These are phyloP conservation scores for Trimorus sp. DNA, from an alignment of 2,888 invertebrate genomes.

Conservation along the genomic window DNA sequence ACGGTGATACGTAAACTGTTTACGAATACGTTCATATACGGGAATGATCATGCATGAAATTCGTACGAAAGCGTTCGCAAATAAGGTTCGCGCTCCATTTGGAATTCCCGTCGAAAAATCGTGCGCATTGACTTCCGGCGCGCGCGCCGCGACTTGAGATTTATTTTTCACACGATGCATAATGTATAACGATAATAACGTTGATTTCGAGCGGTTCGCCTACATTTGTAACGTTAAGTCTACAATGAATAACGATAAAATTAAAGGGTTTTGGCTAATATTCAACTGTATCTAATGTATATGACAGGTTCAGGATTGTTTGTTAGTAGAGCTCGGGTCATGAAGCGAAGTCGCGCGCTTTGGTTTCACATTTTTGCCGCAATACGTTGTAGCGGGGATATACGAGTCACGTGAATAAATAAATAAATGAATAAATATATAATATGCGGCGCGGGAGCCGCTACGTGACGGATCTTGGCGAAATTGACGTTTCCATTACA, in stretches of 20 bases:
- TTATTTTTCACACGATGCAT: slow-evolving; percentile 73
- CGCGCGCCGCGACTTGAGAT: slow-evolving; percentile 53
- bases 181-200: slow-evolving; percentile 47
- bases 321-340: slow-evolving; percentile 1
- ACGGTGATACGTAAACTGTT: no score
- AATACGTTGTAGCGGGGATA: no score
- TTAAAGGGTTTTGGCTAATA: slow-evolving; percentile 48
- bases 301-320: slow-evolving; percentile 26
- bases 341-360: neutral
- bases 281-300: slow-evolving; percentile 43
- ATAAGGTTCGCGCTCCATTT: neutral
- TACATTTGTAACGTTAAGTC: slow-evolving; percentile 52
- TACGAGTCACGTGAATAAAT: no score
- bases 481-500: slow-evolving; percentile 24
- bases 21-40: no score
- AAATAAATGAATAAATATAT: no score
- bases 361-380: no score
- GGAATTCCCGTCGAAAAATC: neutral
- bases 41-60: no score
- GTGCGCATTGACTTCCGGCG: slow-evolving; percentile 13
- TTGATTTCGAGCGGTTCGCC: slow-evolving; percentile 43
- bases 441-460: no score
- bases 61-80: no score
- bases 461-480: slow-evolving; percentile 37
- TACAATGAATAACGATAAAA: slow-evolving; percentile 46